phyloP scores from a whole-genome alignment of 2,113 vertebrate species.

The Aythya baeri region DNA sequence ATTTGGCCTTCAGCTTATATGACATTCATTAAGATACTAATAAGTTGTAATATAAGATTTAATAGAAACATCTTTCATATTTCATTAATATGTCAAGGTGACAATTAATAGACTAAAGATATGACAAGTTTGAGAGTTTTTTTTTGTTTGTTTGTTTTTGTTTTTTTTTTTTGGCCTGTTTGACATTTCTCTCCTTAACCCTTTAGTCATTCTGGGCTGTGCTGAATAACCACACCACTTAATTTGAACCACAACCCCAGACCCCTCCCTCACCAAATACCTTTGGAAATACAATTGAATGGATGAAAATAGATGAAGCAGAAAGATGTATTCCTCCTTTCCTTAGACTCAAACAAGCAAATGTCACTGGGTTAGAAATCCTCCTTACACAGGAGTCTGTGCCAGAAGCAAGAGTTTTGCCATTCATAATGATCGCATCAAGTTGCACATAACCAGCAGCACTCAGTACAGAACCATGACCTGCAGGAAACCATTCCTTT shows the following conservation, averaged over 20 bases:
- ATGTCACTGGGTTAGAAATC: constrained; percentile 79
- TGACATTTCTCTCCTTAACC: constrained; percentile 25
- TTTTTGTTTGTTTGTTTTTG: too few relatives aligned
- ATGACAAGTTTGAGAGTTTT: background rate
- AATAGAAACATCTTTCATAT: background rate
- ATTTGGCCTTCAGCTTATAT: background rate
- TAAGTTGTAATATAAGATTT: background rate
- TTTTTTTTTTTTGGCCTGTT: background rate
- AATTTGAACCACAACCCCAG: background rate
- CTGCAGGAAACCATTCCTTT: constrained; percentile 77
- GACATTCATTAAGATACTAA: background rate
- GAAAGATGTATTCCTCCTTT: constrained; percentile 65
- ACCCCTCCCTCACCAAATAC: too few relatives aligned
- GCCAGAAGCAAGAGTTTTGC: constrained; percentile 75
- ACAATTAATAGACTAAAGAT: constrained; percentile 5
- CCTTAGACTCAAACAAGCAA: constrained; percentile 76
- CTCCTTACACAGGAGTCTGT: constrained; percentile 74
- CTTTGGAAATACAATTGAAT: background rate
- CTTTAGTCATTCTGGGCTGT: background rate
- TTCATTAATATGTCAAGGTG: constrained; percentile 3
- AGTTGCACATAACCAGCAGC: constrained; percentile 77
- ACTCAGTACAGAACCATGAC: constrained; percentile 76
- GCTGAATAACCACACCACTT: constrained; percentile 34
- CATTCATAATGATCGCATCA: constrained; percentile 81
- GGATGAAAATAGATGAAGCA: background rate